Conservation (phyloP, 2,888 invertebrate genomes). For the Pilophorus perplexus region DNA sequence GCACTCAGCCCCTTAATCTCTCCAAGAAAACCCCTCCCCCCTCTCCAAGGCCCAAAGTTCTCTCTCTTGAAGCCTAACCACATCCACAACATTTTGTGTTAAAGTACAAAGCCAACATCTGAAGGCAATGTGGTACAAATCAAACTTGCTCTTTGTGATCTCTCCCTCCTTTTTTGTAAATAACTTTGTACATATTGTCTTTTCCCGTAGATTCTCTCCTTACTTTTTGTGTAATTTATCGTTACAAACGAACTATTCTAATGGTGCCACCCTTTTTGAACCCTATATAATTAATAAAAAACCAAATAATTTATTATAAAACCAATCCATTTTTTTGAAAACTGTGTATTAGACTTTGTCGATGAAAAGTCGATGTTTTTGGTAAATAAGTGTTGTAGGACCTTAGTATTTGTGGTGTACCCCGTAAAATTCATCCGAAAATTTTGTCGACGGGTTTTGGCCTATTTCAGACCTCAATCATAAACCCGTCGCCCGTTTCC, state of each 20-base stretch:
- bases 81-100: slow-evolving; percentile 45
- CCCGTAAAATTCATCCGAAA: slow-evolving; percentile 5
- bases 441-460: slow-evolving; percentile 9
- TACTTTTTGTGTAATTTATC: slow-evolving; percentile 37
- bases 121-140: slow-evolving; percentile 48
- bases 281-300: slow-evolving; percentile 27
- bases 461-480: slow-evolving; percentile 34
- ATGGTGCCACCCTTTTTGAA: slow-evolving; percentile 49
- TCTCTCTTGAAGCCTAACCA: slow-evolving; percentile 56
- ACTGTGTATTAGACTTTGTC: slow-evolving; percentile 27
- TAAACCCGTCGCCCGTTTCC: slow-evolving; percentile 18
- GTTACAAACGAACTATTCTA: slow-evolving; percentile 47
- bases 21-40: slow-evolving; percentile 81
- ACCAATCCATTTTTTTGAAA: slow-evolving; percentile 10
- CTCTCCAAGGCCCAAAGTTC: slow-evolving; percentile 67
- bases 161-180: slow-evolving; percentile 45
- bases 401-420: slow-evolving; percentile 42
- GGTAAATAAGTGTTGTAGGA: slow-evolving; percentile 28
- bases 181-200: slow-evolving; percentile 23
- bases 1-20: slow-evolving; percentile 83
- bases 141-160: slow-evolving; percentile 49
- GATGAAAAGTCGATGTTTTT: slow-evolving; percentile 41
- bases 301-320: slow-evolving; percentile 54
- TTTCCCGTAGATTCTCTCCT: slow-evolving; percentile 8
- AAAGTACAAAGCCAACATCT: slow-evolving; percentile 39